Evolutionary conservation across 2,113 vertebrate species (phyloP).

Genomic region (Condylura cristata): DNA sequence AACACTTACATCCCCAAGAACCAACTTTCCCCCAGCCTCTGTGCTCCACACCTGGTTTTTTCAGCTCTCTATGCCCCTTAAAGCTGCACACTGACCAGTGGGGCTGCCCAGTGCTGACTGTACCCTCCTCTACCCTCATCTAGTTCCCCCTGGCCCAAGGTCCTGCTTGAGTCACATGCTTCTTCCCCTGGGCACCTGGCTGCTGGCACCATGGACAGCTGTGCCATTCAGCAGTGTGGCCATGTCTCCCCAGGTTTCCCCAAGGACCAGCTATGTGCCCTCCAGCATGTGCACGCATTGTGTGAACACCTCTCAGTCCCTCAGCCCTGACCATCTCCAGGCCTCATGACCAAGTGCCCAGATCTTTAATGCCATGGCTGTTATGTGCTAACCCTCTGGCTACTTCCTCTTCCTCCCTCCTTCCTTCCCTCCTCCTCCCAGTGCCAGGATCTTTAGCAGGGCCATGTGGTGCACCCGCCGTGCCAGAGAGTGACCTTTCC

Average conservation of each 20-base stretch:
- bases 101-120: not conserved
- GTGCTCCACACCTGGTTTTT: accelerated
- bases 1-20: not conserved
- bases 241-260: not conserved
- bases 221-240: not conserved
- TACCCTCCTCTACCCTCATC: not conserved
- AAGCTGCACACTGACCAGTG: not conserved
- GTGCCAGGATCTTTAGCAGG: not conserved
- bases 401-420: not conserved
- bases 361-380: not conserved
- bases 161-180: not conserved
- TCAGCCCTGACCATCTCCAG: not conserved
- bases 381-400: not conserved
- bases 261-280: not conserved
- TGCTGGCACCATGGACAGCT: not conserved
- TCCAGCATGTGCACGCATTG: accelerated
- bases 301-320: not conserved
- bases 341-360: not conserved
- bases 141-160: not conserved
- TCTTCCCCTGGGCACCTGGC: not conserved
- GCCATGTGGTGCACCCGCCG: not conserved
- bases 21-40: not conserved
- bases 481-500: not conserved
- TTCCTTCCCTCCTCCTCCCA: not conserved
- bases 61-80: not conserved